These are phyloP conservation scores for Copidosoma aretas DNA, from an alignment of 2,888 invertebrate species.

Conservation along the genomic window DNA sequence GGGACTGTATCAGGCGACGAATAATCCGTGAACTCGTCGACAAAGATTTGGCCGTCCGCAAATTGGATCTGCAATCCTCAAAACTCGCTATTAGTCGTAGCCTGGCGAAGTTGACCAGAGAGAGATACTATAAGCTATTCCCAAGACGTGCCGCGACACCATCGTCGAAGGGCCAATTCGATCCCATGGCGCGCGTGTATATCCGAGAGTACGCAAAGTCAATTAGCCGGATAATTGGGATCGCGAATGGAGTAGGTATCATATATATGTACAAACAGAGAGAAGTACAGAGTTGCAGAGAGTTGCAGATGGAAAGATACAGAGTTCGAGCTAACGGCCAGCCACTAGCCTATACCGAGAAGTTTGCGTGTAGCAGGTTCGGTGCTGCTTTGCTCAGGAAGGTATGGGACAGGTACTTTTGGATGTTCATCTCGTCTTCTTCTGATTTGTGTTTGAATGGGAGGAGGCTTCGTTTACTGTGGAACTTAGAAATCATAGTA, in stretches of 20 bases:
- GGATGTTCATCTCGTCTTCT: background rate
- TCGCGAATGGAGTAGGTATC: slow-evolving; percentile 41
- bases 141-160: slow-evolving; percentile 12
- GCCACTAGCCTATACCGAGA: slow-evolving; percentile 46
- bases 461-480: slow-evolving; percentile 42
- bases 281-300: slow-evolving; percentile 13
- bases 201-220: slow-evolving; percentile 44
- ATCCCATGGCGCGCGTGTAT: slow-evolving; percentile 35
- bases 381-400: background rate
- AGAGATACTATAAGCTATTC: slow-evolving; percentile 16
- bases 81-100: background rate
- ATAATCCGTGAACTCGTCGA: background rate
- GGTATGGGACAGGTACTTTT: background rate
- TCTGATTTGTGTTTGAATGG: background rate
- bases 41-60: slow-evolving; percentile 20
- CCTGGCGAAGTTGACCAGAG: slow-evolving; percentile 5
- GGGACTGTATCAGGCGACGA: no score
- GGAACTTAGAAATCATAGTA: slow-evolving; percentile 45
- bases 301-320: background rate
- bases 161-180: slow-evolving; percentile 39
- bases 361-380: slow-evolving; percentile 32
- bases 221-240: slow-evolving; percentile 47
- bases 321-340: slow-evolving; percentile 45
- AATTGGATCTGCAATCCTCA: slow-evolving; percentile 2
- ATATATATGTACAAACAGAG: slow-evolving; percentile 15